Evolutionary conservation across 2,113 vertebrate species (phyloP), one percentile per base, ranked within the genome.

Genomic region (Eublepharis macularius): DNA sequence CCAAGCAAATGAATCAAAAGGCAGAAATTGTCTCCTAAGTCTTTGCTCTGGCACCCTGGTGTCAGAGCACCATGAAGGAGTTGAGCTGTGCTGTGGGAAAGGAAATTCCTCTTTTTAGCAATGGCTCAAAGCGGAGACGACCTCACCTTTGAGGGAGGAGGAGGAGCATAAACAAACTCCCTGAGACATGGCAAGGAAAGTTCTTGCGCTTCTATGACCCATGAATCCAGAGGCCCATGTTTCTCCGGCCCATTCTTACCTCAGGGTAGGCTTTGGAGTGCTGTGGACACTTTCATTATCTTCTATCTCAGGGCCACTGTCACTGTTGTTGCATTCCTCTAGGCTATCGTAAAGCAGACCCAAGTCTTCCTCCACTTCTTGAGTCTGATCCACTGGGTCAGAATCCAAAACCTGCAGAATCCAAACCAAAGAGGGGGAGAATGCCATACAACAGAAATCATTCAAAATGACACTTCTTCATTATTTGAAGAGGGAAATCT

Each of bases 261-360:
- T 98, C 87, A 99, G 96, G 86, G 98, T 98, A 47, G 99, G 99
- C 92, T 99, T 99, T 1, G 99, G 99, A 2, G 99, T 99, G 95
- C 98, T 99, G 88, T 98, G 98, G 80, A 99, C 98, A 0, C 99
- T 99, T 95, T 99, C 99, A 0, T 99, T 98, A 0, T 99, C 99
- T 41, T 99, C 99, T 36, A 99, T 96, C 86, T 99, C 99, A 0
- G 98, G 98, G 29, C 98, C 98, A 0, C 98, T 99, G 96, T 99
- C 98, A 1, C 99, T 99, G 82, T 98, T 98, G 95, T 99, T 98
- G 94, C 98, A 98, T 85, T 99, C 97, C 79, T 99, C 99, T 89
- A 99, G 94, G 1, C 98, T 98, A 91, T 99, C 98, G 69, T 99
- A 97, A 66, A 99, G 97, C 11, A 97, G 94, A 70, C 97, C 97